Percentiles rank a stretch among this genome's conserved stretches.
Conservation (phyloP, 2,888 invertebrate species). For the Antitype chi region DNA sequence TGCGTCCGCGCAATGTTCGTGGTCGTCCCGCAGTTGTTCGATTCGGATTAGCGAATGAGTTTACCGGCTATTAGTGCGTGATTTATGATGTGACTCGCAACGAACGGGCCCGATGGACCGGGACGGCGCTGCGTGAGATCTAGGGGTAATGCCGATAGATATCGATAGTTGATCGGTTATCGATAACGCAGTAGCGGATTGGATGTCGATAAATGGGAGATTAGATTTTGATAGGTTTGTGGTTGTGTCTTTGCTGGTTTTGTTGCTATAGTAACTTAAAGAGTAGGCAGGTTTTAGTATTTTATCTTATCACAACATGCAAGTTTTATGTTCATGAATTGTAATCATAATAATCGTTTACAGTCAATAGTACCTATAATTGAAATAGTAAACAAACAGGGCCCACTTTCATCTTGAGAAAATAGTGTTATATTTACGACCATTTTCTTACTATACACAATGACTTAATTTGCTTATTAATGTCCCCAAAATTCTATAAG, state of each 20-base stretch:
- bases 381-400: not conserved
- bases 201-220: slow-evolving; percentile 39
- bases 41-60: slow-evolving; percentile 89
- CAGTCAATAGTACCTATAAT: not conserved
- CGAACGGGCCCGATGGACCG: slow-evolving; percentile 81
- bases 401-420: not conserved
- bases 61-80: slow-evolving; percentile 88
- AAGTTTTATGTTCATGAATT: not conserved
- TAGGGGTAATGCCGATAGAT: slow-evolving; percentile 69
- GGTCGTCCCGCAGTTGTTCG: slow-evolving; percentile 77
- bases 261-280: slow-evolving; percentile 7
- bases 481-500: not conserved
- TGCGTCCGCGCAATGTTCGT: slow-evolving; percentile 67
- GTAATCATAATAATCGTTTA: not conserved
- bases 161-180: slow-evolving; percentile 53
- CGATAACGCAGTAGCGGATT: slow-evolving; percentile 53
- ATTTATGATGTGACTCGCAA: slow-evolving; percentile 87
- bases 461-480: not conserved
- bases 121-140: slow-evolving; percentile 85
- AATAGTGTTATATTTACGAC: not conserved
- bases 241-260: slow-evolving; percentile 14
- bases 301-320: not conserved
- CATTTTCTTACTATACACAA: too few species aligned
- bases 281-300: not conserved
- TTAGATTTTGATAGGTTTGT: slow-evolving; percentile 35